Conservation (phyloP, 2,797 vertebrate species). For the Aplochiton taeniatus region DNA sequence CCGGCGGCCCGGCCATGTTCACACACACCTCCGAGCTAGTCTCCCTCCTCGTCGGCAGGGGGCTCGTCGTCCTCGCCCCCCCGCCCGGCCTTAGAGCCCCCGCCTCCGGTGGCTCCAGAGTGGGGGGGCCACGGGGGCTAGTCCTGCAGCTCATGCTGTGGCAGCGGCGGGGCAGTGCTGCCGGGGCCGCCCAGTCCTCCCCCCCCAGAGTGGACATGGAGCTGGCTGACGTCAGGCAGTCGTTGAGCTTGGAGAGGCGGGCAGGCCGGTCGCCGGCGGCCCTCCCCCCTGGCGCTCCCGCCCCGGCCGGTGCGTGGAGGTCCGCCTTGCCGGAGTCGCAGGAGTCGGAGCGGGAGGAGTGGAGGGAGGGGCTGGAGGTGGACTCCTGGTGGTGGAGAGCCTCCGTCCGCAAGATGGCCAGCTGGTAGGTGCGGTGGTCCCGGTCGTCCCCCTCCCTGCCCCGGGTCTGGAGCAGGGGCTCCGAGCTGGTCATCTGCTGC, state of each 20-base stretch:
- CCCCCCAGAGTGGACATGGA: slow-evolving; percentile 64
- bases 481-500: slow-evolving; percentile 71
- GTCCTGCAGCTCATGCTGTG: slow-evolving; percentile 66
- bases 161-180: slow-evolving; percentile 38
- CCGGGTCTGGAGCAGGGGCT: slow-evolving; percentile 62
- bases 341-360: slow-evolving; percentile 62
- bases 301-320: slow-evolving; percentile 33
- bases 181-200: slow-evolving; percentile 46
- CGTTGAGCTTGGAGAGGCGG: slow-evolving; percentile 72
- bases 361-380: slow-evolving; percentile 56
- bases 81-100: not conserved
- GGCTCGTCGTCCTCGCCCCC: slow-evolving; percentile 6
- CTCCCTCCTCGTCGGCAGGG: slow-evolving; percentile 23
- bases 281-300: slow-evolving; percentile 39
- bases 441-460: slow-evolving; percentile 36
- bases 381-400: slow-evolving; percentile 75
- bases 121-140: slow-evolving; percentile 43
- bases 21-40: slow-evolving; percentile 65
- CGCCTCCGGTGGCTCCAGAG: slow-evolving; percentile 13
- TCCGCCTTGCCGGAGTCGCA: slow-evolving; percentile 62
- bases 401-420: slow-evolving; percentile 61
- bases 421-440: slow-evolving; percentile 48
- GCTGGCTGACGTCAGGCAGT: slow-evolving; percentile 67
- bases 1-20: slow-evolving; percentile 65
- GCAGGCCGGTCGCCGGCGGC: slow-evolving; percentile 18